Percentiles rank a stretch among this genome's conserved stretches.
Evolutionary conservation across 1,140 invertebrate species (phyloP).

Genomic region (Calosoma granatense): DNA sequence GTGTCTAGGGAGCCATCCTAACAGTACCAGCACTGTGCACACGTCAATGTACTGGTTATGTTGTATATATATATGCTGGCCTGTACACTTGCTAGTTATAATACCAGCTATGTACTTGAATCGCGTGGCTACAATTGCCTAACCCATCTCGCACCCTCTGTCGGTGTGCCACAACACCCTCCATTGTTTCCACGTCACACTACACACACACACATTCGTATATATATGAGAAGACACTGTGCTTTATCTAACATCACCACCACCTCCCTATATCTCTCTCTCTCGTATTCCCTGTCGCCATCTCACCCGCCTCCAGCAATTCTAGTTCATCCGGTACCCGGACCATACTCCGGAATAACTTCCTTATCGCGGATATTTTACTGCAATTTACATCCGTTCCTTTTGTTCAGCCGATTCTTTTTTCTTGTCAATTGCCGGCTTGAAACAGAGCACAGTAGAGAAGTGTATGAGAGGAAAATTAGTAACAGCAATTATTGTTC

Average conservation of each 20-base stretch:
- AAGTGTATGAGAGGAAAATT: background rate
- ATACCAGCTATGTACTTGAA: too few species aligned
- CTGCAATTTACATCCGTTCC: slow-evolving; percentile 4
- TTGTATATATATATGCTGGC: too few species aligned
- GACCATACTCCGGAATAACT: background rate
- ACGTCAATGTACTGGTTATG: too few species aligned
- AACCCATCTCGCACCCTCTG: background rate
- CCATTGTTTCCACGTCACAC: background rate
- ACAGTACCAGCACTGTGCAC: too few species aligned
- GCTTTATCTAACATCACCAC: slow-evolving; percentile 1
- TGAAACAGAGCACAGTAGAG: too few species aligned
- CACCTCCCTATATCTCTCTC: background rate
- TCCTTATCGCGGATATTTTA: slow-evolving; percentile 9
- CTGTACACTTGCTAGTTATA: too few species aligned
- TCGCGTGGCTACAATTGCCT: background rate
- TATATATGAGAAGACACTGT: background rate
- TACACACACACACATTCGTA: background rate
- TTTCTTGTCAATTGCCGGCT: too few species aligned
- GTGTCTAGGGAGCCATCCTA: too few species aligned
- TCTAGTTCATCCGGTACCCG: background rate
- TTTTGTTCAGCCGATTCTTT: slow-evolving; percentile 2
- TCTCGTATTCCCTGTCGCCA: background rate
- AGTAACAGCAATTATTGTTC: background rate
- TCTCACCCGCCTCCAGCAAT: background rate
- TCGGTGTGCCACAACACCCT: slow-evolving; percentile 3